Percentiles rank a stretch among this genome's conserved stretches.
Conservation (phyloP, 1,140 invertebrate genomes). For the Drosophila subobscura region DNA sequence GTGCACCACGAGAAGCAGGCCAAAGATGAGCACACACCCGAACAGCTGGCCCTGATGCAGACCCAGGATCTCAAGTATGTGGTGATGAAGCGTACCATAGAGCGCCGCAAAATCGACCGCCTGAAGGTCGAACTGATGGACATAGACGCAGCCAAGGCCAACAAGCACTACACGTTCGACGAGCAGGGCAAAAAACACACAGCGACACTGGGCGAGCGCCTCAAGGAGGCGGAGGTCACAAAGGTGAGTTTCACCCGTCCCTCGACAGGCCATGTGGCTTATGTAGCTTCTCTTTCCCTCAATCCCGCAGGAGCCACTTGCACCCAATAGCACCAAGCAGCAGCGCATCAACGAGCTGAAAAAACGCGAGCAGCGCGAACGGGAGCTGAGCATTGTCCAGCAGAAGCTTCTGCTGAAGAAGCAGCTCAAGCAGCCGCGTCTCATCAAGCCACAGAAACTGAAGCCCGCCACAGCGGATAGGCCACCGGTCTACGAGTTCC, state of each 20-base stretch:
- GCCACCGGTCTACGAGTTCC: constrained; percentile 94
- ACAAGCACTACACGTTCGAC: constrained; percentile 93
- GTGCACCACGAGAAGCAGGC: constrained; percentile 88
- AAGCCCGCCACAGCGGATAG: constrained; percentile 87
- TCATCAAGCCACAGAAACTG: constrained; percentile 88
- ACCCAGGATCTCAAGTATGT: constrained; percentile 97
- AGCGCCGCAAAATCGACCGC: constrained; percentile 94
- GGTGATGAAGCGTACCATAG: constrained; percentile 92
- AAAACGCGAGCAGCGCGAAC: constrained; percentile 92
- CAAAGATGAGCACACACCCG: constrained; percentile 88
- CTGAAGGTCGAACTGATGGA: constrained; percentile 93
- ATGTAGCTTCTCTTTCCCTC: constrained; percentile 85
- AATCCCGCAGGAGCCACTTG: constrained; percentile 85
- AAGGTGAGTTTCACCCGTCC: neutral
- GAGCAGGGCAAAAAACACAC: constrained; percentile 87
- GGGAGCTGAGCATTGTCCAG: constrained; percentile 91
- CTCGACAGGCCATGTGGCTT: neutral
- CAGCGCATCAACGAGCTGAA: constrained; percentile 89
- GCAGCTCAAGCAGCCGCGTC: constrained; percentile 88
- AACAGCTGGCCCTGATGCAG: constrained; percentile 94
- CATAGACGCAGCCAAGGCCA: constrained; percentile 88
- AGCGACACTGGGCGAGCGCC: constrained; percentile 85
- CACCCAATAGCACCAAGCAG: constrained; percentile 73
- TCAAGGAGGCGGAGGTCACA: constrained; percentile 86
- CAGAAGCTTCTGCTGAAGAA: constrained; percentile 93